Conservation (phyloP, 2,888 invertebrate genomes). For the Deilephila elpenor region DNA sequence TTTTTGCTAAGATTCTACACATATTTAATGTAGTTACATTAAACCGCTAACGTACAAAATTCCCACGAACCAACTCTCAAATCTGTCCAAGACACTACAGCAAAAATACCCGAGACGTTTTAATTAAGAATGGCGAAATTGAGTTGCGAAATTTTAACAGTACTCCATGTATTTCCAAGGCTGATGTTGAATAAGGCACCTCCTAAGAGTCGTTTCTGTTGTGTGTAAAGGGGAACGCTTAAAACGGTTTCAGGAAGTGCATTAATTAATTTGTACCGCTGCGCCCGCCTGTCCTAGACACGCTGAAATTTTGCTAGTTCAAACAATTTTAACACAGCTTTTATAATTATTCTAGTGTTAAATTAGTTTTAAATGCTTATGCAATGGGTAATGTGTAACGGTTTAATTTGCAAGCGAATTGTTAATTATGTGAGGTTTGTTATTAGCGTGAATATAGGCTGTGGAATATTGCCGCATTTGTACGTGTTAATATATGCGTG, state of each 20-base stretch:
- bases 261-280: slow-evolving; percentile 29
- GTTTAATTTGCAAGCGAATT: slow-evolving; percentile 14
- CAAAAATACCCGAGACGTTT: not conserved
- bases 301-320: slow-evolving; percentile 33
- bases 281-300: slow-evolving; percentile 49
- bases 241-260: slow-evolving; percentile 27
- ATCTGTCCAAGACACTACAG: slow-evolving; percentile 1
- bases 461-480: not conserved
- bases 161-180: slow-evolving; percentile 16
- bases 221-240: slow-evolving; percentile 21
- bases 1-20: too few relatives aligned
- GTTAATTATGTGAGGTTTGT: slow-evolving; percentile 26
- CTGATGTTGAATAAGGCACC: slow-evolving; percentile 5
- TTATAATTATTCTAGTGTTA: slow-evolving; percentile 22
- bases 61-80: not conserved
- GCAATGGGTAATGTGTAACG: slow-evolving; percentile 10
- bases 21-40: not conserved
- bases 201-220: slow-evolving; percentile 20
- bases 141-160: not conserved
- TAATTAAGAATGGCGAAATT: slow-evolving; percentile 10
- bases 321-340: slow-evolving; percentile 22
- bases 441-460: slow-evolving; percentile 9
- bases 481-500: not conserved
- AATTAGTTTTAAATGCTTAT: slow-evolving; percentile 24
- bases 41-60: not conserved